These are phyloP conservation scores for Clarias laeviceps DNA, from an alignment of 2,797 vertebrate species.

Conservation along the genomic window DNA sequence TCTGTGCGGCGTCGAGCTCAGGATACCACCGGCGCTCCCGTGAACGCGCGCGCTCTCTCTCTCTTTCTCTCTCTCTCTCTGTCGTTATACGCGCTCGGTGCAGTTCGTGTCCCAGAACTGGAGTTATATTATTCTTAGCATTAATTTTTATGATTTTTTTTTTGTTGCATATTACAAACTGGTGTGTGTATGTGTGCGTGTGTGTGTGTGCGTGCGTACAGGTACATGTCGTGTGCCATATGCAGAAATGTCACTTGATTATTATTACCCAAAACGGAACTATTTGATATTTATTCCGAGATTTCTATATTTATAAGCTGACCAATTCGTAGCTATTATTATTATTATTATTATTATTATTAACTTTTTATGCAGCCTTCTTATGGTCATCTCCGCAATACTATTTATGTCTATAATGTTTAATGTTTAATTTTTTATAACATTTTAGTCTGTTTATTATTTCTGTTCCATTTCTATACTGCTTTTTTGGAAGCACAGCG, in stretches of 20 bases:
- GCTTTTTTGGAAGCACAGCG: not conserved
- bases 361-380: not conserved
- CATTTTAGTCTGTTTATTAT: not conserved
- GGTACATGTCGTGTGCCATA: not conserved
- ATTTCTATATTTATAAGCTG: not conserved
- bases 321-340: not conserved
- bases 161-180: not conserved
- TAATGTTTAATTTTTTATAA: too few species aligned
- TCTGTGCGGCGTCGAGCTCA: not conserved
- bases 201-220: not conserved
- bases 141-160: too few species aligned
- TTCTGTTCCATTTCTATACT: too few species aligned
- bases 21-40: conserved; percentile 11
- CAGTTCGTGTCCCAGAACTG: not conserved
- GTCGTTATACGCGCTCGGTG: not conserved
- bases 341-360: conserved; percentile 22
- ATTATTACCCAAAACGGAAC: not conserved
- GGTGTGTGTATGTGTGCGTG: not conserved
- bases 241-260: conserved; percentile 1
- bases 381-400: not conserved
- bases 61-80: not conserved
- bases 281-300: not conserved
- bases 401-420: not conserved
- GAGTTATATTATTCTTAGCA: not conserved
- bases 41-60: not conserved